A percentile compares a stretch with the other conserved stretches of the same genome.
Evolutionary conservation across 2,888 invertebrate species (phyloP).

Genomic region (Geotrupes spiniger): DNA sequence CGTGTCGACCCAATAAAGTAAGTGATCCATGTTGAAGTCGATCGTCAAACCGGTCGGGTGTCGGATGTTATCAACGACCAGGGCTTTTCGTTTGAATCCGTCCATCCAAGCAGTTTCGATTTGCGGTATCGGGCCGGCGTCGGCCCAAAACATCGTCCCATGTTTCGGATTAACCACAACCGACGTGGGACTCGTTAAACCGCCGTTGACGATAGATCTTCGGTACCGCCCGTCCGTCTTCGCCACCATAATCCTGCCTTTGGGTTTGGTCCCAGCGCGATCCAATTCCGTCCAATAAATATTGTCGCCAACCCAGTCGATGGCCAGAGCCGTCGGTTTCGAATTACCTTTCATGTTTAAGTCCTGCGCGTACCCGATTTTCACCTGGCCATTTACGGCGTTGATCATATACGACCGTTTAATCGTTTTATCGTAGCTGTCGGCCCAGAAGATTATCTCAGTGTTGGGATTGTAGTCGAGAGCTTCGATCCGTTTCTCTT

Average conservation of each 20-base stretch:
- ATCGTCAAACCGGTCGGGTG: slow-evolving; percentile 88
- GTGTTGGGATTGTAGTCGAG: slow-evolving; percentile 83
- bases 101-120: slow-evolving; percentile 98
- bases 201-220: slow-evolving; percentile 72
- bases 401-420: slow-evolving; percentile 89
- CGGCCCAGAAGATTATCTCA: slow-evolving; percentile 94
- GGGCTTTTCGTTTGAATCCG: slow-evolving; percentile 78
- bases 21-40: slow-evolving; percentile 85
- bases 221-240: slow-evolving; percentile 87
- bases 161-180: slow-evolving; percentile 83
- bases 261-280: slow-evolving; percentile 68
- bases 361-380: slow-evolving; percentile 83
- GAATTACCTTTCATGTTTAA: slow-evolving; percentile 78
- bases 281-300: slow-evolving; percentile 92
- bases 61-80: slow-evolving; percentile 78
- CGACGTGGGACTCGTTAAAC: slow-evolving; percentile 83
- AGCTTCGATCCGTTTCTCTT: slow-evolving; percentile 87
- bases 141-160: slow-evolving; percentile 91
- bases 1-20: slow-evolving; percentile 94
- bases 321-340: slow-evolving; percentile 84
- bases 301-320: slow-evolving; percentile 93
- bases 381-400: slow-evolving; percentile 71
- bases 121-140: slow-evolving; percentile 86
- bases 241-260: slow-evolving; percentile 82
- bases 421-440: slow-evolving; percentile 85